phyloP scores from a whole-genome alignment of 2,888 invertebrate genomes.

The Drosophila buzzatii region DNA sequence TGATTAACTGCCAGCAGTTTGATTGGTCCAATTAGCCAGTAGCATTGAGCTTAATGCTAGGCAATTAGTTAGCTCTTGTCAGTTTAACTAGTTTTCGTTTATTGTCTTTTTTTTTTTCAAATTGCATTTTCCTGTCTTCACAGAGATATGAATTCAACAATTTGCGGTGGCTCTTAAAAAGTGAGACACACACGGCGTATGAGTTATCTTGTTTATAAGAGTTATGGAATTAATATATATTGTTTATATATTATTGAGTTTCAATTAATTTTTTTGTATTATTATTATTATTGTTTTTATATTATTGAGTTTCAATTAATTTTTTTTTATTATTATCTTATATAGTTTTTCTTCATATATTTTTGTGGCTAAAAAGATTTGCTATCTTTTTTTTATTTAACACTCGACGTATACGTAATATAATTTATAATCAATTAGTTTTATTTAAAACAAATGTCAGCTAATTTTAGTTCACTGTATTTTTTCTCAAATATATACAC shows the following conservation, averaged over 20 bases:
- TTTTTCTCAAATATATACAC: neutral
- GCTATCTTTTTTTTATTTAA: neutral
- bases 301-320: no score
- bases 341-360: no score
- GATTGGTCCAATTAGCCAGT: constrained; percentile 57
- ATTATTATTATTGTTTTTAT: no score
- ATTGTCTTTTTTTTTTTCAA: neutral
- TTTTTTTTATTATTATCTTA: no score
- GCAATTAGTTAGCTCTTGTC: constrained; percentile 26
- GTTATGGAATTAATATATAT: no score
- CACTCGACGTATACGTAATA: constrained; percentile 2
- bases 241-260: no score
- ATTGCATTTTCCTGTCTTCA: neutral
- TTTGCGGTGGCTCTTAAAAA: neutral
- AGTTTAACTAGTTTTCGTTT: constrained; percentile 13
- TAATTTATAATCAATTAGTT: neutral
- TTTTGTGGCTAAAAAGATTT: neutral
- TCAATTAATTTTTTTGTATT: no score
- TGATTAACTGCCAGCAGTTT: constrained; percentile 64
- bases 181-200: neutral
- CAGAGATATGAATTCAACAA: neutral
- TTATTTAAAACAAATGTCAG: neutral
- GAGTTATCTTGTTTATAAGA: neutral
- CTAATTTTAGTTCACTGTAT: neutral
- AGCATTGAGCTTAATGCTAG: constrained; percentile 22